Evolutionary conservation across 2,888 invertebrate genomes (phyloP).

Genomic region (Mythimna ferrago): DNA sequence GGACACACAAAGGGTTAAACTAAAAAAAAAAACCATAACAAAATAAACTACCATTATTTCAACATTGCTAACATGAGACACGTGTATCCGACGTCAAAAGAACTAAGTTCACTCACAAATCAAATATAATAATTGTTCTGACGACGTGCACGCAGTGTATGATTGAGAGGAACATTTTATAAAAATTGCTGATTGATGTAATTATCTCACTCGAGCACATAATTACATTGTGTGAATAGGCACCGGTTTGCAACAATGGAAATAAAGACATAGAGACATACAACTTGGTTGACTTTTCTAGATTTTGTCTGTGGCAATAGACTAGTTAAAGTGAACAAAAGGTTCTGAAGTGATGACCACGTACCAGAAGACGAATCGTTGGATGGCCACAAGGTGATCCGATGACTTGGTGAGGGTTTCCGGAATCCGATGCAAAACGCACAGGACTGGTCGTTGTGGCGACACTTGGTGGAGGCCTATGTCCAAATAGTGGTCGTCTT

Average conservation of each 20-base stretch:
- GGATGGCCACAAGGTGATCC: too few relatives aligned
- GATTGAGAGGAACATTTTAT: neutral
- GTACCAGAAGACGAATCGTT: too few relatives aligned
- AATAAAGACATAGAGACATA: neutral
- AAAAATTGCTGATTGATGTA: constrained; percentile 14
- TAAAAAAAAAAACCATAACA: too few relatives aligned
- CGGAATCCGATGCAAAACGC: too few relatives aligned
- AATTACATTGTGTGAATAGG: constrained; percentile 24
- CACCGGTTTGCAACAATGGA: constrained; percentile 26
- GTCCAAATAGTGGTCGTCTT: too few relatives aligned
- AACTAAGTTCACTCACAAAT: neutral
- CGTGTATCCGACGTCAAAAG: neutral
- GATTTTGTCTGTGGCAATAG: neutral
- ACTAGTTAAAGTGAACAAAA: too few relatives aligned
- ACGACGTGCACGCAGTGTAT: neutral
- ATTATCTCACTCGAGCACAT: constrained; percentile 6
- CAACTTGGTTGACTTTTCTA: neutral
- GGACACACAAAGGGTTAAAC: too few relatives aligned
- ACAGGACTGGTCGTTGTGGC: too few relatives aligned
- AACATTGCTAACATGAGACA: neutral
- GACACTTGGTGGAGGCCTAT: too few relatives aligned
- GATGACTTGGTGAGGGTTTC: too few relatives aligned
- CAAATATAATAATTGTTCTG: constrained; percentile 2
- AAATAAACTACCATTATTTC: neutral
- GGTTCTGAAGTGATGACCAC: too few relatives aligned